phyloP scores from a whole-genome alignment of 2,113 vertebrate genomes.

The Eretmodus cyanostictus region DNA sequence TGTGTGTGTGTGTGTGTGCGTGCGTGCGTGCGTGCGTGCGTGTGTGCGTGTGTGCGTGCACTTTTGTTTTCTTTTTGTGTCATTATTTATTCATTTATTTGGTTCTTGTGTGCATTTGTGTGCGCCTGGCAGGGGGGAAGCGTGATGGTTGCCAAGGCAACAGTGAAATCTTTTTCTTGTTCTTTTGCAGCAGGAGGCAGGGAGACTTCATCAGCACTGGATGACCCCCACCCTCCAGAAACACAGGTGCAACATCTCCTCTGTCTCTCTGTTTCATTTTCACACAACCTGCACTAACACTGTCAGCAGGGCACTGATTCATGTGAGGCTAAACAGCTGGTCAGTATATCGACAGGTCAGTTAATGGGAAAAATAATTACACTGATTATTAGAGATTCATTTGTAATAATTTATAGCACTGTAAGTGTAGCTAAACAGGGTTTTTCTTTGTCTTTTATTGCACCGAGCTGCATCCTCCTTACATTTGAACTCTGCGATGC shows the following conservation, averaged over 20 bases:
- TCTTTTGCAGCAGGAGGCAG: slow-evolving; percentile 26
- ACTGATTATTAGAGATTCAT: not conserved
- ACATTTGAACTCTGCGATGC: fast-evolving
- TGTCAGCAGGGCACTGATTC: not conserved
- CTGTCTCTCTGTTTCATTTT: not conserved
- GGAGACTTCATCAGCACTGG: slow-evolving; percentile 40
- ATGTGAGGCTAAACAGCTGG: not conserved
- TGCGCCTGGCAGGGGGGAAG: not conserved
- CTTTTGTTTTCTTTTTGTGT: not conserved
- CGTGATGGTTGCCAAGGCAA: slow-evolving; percentile 60
- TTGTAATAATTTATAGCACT: not conserved
- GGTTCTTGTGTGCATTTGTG: not conserved
- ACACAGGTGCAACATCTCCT: slow-evolving; percentile 15
- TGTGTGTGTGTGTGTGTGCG: fast-evolving
- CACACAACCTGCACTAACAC: not conserved
- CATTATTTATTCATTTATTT: not conserved
- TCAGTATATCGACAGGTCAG: not conserved
- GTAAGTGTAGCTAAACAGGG: not conserved
- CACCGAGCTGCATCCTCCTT: not conserved
- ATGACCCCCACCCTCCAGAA: slow-evolving; percentile 21
- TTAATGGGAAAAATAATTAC: not conserved
- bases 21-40: fast-evolving
- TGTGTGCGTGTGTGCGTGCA: fast-evolving
- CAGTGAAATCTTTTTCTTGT: slow-evolving; percentile 15
- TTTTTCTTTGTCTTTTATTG: not conserved